phyloP scores from a whole-genome alignment of 1,140 invertebrate genomes.

The Euwallacea similis region DNA sequence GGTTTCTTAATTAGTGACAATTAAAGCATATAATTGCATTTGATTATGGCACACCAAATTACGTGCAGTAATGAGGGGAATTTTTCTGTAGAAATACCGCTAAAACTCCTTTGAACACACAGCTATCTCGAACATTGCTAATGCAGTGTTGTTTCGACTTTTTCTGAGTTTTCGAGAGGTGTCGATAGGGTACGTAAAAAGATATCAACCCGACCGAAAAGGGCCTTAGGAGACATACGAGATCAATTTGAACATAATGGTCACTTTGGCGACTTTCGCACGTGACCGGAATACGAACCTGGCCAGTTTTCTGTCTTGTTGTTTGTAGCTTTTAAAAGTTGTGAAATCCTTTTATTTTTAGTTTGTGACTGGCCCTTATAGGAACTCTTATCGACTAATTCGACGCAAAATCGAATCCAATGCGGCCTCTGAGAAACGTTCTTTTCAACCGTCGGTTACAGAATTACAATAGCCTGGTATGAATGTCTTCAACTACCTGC shows the following conservation, averaged over 20 bases:
- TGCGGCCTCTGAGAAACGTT: not conserved
- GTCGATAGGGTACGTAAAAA: conserved; percentile 32
- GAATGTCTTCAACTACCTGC: not conserved
- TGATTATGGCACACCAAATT: no score
- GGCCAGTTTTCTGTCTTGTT: no score
- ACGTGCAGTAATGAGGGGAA: no score
- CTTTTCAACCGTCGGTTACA: not conserved
- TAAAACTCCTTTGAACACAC: not conserved
- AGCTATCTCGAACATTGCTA: conserved; percentile 9
- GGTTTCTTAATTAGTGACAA: no score
- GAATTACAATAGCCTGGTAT: conserved; percentile 2
- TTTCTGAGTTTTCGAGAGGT: conserved; percentile 23
- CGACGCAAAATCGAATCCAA: no score
- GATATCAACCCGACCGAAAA: conserved; percentile 26
- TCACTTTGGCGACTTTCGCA: conserved; percentile 22
- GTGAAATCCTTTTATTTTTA: no score
- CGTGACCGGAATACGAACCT: conserved; percentile 11
- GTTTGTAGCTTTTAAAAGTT: no score
- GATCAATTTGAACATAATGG: conserved; percentile 38
- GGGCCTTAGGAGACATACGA: conserved; percentile 26
- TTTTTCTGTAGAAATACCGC: not conserved
- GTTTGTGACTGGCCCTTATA: not conserved
- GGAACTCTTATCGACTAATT: not conserved
- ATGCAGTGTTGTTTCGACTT: conserved; percentile 24
- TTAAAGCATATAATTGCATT: no score